Evolutionary conservation across 2,797 vertebrate genomes (phyloP).

Genomic region (Ficedula albicollis): DNA sequence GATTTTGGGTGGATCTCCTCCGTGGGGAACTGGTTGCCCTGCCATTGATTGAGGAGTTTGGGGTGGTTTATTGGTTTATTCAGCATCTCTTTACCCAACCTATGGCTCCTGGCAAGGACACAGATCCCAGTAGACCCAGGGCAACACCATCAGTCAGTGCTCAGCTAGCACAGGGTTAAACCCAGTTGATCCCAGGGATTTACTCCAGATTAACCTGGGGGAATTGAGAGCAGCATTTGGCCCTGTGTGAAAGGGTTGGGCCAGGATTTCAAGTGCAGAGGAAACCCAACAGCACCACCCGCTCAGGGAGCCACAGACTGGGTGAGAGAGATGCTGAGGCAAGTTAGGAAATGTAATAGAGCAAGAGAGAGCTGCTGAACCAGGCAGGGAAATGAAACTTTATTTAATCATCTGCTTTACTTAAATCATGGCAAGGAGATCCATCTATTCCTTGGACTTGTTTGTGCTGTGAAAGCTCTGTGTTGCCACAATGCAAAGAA

Average conservation of each 20-base stretch:
- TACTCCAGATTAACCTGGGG: not conserved
- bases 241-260: not conserved
- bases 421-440: not conserved
- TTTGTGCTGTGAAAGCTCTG: not conserved
- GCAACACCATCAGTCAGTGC: rapidly evolving
- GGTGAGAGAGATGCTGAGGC: not conserved
- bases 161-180: conserved; percentile 1
- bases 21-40: rapidly evolving
- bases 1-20: not conserved
- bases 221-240: not conserved
- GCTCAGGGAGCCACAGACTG: rapidly evolving
- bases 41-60: rapidly evolving
- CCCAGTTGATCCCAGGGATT: not conserved
- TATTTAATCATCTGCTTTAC: not conserved
- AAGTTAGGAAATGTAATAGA: not conserved
- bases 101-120: not conserved
- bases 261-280: not conserved
- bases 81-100: not conserved
- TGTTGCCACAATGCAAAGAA: not conserved
- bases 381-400: not conserved
- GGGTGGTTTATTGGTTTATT: not conserved
- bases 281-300: not conserved
- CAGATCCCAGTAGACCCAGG: rapidly evolving
- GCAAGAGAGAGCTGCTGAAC: not conserved
- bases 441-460: not conserved